A percentile compares a stretch with the other conserved stretches of the same genome.
Evolutionary conservation across 2,113 vertebrate genomes (phyloP).

Genomic region (Phylloscopus whistleri): DNA sequence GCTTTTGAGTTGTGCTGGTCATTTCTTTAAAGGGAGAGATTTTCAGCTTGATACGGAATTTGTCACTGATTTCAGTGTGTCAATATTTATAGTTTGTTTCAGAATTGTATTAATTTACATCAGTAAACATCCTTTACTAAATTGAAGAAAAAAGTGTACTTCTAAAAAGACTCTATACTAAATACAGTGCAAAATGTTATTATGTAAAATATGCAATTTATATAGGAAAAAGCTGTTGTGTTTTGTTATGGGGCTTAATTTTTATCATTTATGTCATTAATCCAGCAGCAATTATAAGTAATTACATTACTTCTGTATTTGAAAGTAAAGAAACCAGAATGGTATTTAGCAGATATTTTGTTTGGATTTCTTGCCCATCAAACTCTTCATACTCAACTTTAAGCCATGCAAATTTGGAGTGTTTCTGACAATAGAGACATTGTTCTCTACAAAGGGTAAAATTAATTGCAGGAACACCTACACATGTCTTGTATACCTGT

Average conservation of each 20-base stretch:
- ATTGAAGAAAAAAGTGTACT: neutral
- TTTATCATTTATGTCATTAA: neutral
- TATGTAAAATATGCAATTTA: neutral
- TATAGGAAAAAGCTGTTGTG: neutral
- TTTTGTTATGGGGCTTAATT: neutral
- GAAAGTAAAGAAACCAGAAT: neutral
- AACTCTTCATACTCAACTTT: neutral
- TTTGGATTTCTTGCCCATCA: neutral
- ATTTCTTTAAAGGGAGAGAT: neutral
- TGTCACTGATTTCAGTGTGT: neutral
- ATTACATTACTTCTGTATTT: neutral
- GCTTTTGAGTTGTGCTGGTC: neutral
- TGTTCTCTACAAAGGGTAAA: neutral
- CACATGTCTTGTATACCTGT: neutral
- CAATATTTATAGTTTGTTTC: neutral
- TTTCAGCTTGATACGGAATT: neutral
- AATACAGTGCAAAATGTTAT: neutral
- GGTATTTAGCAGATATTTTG: neutral
- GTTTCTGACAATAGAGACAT: neutral
- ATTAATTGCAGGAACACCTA: neutral
- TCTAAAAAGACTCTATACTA: neutral
- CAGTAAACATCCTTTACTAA: neutral
- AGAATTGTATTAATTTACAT: neutral
- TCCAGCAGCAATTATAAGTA: neutral
- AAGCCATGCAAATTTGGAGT: neutral